Conservation (phyloP, 2,888 invertebrate species). For the Diaperis boleti region DNA sequence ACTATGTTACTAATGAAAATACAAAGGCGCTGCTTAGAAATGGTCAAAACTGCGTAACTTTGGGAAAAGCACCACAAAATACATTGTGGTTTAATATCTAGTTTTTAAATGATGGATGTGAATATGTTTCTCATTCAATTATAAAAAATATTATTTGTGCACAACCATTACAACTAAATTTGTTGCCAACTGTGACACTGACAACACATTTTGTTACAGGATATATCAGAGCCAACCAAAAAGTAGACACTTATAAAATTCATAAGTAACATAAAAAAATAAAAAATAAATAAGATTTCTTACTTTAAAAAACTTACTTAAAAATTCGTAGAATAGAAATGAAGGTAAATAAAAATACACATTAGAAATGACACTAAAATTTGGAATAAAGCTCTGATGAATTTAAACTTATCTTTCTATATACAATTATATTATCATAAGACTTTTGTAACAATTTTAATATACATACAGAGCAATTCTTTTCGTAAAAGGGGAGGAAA, state of each 20-base stretch:
- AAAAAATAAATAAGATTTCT: constrained; percentile 26
- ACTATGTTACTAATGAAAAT: constrained; percentile 18
- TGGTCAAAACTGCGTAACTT: constrained; percentile 6
- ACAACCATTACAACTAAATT: constrained; percentile 46
- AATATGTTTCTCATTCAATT: constrained; percentile 23
- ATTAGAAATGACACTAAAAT: constrained; percentile 8
- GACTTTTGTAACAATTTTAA: constrained; percentile 45
- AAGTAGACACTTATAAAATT: constrained; percentile 28
- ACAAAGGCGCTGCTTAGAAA: constrained; percentile 5
- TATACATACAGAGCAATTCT: constrained; percentile 40
- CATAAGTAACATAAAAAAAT: constrained; percentile 30
- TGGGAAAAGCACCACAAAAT: neutral
- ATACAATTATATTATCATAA: constrained; percentile 47
- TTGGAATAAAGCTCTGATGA: constrained; percentile 42
- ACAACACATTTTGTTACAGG: constrained; percentile 23
- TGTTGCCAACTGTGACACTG: constrained; percentile 17
- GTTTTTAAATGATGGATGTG: constrained; percentile 9
- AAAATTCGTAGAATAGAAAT: neutral
- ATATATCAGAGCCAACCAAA: constrained; percentile 33
- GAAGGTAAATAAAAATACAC: constrained; percentile 4
- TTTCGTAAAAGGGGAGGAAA: constrained; percentile 13
- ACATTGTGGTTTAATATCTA: neutral
- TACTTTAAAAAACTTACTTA: constrained; percentile 6
- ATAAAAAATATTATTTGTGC: constrained; percentile 51
- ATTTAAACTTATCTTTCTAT: constrained; percentile 36